Base-by-base conservation (phyloP, 2,113 vertebrate species). In the Eupsittula cactorum region DNA sequence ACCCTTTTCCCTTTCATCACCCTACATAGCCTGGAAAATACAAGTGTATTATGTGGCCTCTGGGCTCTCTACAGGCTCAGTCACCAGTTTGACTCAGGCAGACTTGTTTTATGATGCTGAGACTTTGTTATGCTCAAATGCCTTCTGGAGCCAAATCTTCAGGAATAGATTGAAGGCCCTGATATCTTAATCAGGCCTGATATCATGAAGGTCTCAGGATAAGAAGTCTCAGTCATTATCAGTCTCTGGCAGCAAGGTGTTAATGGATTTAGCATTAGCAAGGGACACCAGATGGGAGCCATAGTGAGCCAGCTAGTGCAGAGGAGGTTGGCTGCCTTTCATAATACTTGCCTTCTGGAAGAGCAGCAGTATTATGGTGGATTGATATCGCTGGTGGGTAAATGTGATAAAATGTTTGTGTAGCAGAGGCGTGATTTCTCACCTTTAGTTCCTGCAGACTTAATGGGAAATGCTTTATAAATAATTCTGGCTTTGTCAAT, bases 401-500 rank as follows among this genome's bases (percentile, higher is more conserved):
- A 91, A 86, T 83, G 68, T 83, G 86, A 86, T 60, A 76, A 97
- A 91, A 75, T 75, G 42, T 53, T 71, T 87, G 46, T 90, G 53
- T 73, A 80, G 63, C 78, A 73, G 37, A 50, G 21, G 28, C 0
- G 1, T 86, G 59, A 93, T 80, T 92, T 90, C n/a, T 92, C 37
- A 59, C 11, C 23, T 86, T 88, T 78, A 74, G 15, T 53, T 93
- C 41, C 79, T 93, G 49, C 19, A 90, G 28, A 88, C 12, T 47
- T 46, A 77, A 81, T 37, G 68, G 20, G 24, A 90, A 92, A 94
- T 28, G 13, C 50, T 92, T 96, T 86, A 94, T 94, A 94, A 90
- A 88, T 83, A 89, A 84, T 82, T 90, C 88, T 96, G 88, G 35
- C 35, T 94, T 90, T 95, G 88, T 96, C 76, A 95, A 70, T 84